A percentile compares a stretch with the other conserved stretches of the same genome.
Conservation (phyloP, 2,888 invertebrate species). For the Fabriciana adippe region DNA sequence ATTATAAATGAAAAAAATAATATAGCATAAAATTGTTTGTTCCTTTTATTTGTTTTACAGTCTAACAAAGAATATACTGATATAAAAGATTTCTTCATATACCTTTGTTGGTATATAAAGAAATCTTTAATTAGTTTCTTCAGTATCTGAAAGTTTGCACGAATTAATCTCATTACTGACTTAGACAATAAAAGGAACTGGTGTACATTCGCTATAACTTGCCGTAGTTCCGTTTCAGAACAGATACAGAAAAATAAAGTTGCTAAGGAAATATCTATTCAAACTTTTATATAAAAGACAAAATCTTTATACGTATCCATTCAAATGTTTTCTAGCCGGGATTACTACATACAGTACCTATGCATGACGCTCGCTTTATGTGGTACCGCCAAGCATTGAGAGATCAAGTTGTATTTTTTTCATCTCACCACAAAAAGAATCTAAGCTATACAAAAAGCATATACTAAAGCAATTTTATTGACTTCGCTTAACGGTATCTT, state of each 20-base stretch:
- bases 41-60: neutral
- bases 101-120: constrained; percentile 5
- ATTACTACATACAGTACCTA: too few species aligned
- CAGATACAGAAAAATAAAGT: constrained; percentile 2
- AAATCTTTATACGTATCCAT: neutral
- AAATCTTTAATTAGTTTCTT: constrained; percentile 13
- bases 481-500: too few species aligned
- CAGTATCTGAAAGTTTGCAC: neutral
- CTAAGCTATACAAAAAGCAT: too few species aligned
- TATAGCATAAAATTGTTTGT: too few species aligned
- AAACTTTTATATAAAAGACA: neutral
- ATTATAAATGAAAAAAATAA: neutral
- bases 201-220: constrained; percentile 1
- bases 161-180: constrained; percentile 21
- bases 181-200: constrained; percentile 15
- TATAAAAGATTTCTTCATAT: neutral
- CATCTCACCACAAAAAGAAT: too few species aligned
- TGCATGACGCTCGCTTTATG: too few species aligned
- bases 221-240: neutral
- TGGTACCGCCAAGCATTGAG: too few species aligned
- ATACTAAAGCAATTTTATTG: too few species aligned
- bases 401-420: too few species aligned
- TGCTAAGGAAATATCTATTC: neutral
- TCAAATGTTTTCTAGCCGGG: too few species aligned
- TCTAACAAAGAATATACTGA: neutral